phyloP scores from a whole-genome alignment of 2,888 invertebrate species.

The Chironomus riparius region DNA sequence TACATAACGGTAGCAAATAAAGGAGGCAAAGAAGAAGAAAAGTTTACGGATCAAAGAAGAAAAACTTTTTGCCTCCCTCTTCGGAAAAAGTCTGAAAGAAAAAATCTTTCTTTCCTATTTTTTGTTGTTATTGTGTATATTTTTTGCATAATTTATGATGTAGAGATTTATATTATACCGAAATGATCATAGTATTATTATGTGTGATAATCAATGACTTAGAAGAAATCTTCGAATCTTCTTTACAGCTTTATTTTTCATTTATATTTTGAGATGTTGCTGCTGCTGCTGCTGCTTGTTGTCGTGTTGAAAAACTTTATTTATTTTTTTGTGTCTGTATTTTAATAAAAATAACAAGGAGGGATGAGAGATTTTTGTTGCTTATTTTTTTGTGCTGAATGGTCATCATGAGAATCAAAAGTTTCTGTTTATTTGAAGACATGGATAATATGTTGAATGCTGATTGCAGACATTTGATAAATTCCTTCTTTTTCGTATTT shows the following conservation, averaged over 20 bases:
- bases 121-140: background rate
- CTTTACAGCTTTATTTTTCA: background rate
- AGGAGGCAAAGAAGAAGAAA: background rate
- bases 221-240: slow-evolving; percentile 15
- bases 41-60: slow-evolving; percentile 13
- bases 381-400: background rate
- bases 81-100: background rate
- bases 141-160: slow-evolving; percentile 25
- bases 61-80: background rate
- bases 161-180: background rate
- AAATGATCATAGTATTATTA: slow-evolving; percentile 20
- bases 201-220: slow-evolving; percentile 25
- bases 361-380: background rate
- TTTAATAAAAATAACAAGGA: background rate
- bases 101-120: background rate
- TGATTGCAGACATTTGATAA: no score
- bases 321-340: background rate
- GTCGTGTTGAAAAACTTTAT: background rate
- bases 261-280: background rate
- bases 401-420: background rate
- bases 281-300: background rate
- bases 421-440: background rate
- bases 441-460: background rate
- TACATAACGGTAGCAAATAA: background rate
- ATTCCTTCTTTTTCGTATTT: no score